A percentile compares a stretch with the other conserved stretches of the same genome.
phyloP scores from a whole-genome alignment of 2,797 vertebrate genomes.

The Zalophus californianus region DNA sequence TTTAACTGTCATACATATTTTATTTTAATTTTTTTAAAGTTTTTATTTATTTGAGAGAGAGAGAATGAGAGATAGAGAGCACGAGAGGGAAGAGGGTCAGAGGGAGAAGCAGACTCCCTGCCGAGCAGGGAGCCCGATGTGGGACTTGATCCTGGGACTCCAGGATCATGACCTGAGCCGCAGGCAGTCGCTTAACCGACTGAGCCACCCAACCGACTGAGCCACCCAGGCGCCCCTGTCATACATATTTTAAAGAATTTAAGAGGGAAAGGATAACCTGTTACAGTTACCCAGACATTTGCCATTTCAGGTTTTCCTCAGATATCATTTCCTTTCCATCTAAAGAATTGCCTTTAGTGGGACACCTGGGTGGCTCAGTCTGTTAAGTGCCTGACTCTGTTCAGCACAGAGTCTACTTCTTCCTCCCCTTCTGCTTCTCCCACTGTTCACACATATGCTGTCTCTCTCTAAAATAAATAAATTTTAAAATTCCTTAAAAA shows the following conservation, averaged over 20 bases:
- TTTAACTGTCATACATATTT: not conserved
- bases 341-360: constrained; percentile 1
- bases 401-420: not conserved
- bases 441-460: not conserved
- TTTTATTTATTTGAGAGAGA: too few relatives aligned
- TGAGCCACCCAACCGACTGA: too few relatives aligned
- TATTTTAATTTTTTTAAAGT: not conserved
- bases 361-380: not conserved
- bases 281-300: constrained; percentile 23
- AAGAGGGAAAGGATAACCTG: not conserved
- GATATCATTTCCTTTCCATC: not conserved
- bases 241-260: constrained; percentile 17
- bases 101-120: too few relatives aligned
- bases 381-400: not conserved
- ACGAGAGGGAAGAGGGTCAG: too few relatives aligned
- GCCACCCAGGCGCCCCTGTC: not conserved
- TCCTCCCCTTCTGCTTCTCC: not conserved
- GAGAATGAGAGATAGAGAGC: too few relatives aligned
- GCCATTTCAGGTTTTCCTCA: not conserved
- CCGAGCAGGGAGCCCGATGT: too few relatives aligned
- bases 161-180: too few relatives aligned
- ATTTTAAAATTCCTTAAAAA: not conserved
- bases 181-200: too few relatives aligned
- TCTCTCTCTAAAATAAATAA: not conserved
- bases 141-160: too few relatives aligned